Percentiles rank a stretch among this genome's conserved stretches.
phyloP scores from a whole-genome alignment of 2,113 vertebrate species.

The Aythya baeri region DNA sequence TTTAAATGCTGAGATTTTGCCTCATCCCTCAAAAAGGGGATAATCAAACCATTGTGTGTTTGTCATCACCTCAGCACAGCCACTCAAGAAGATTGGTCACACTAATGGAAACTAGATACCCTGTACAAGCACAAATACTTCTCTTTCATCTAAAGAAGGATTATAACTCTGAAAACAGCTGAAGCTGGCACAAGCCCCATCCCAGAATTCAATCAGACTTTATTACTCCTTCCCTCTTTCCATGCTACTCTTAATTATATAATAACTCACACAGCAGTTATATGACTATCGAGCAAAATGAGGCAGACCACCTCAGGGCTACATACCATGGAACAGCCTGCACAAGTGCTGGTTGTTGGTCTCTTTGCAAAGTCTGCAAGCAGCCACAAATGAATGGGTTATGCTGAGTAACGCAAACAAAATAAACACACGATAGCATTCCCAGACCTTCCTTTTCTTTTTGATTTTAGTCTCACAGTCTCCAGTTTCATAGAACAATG shows the following conservation, averaged over 20 bases:
- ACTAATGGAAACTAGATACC: neutral
- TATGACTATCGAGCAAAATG: neutral
- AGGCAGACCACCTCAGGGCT: neutral
- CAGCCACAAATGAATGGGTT: neutral
- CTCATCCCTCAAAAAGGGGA: neutral
- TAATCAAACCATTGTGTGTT: neutral
- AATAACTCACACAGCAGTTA: neutral
- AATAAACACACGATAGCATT: neutral
- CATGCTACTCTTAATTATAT: neutral
- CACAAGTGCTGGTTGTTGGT: neutral
- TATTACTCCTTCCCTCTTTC: neutral
- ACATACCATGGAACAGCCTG: fast-evolving
- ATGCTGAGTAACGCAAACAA: neutral
- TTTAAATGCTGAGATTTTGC: neutral
- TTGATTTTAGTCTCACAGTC: neutral
- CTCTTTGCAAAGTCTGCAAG: neutral
- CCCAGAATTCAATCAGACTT: neutral
- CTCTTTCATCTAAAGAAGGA: neutral
- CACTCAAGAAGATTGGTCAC: neutral
- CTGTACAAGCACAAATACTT: neutral
- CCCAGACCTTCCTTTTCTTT: neutral
- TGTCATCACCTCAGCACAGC: neutral
- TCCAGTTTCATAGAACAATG: neutral
- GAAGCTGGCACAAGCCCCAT: neutral
- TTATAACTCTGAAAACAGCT: neutral